phyloP scores from a whole-genome alignment of 2,113 vertebrate genomes.

The Acrocephalus kingi region DNA sequence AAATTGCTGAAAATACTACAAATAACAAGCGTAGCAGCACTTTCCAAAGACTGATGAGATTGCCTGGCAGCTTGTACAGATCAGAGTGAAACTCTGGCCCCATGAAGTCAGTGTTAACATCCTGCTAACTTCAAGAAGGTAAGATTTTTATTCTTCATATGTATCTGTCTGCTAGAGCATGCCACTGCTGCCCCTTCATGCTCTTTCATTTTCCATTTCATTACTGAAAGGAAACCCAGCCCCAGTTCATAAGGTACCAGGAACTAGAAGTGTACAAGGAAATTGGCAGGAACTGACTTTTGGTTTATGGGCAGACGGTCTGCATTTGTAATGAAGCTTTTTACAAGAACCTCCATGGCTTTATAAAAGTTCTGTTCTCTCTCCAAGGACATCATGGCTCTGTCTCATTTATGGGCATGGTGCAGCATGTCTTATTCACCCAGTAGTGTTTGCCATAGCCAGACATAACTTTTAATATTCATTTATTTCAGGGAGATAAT shows the following conservation, averaged over 20 bases:
- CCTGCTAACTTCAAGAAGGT: conserved; percentile 8
- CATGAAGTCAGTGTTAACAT: not conserved
- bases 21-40: conserved; percentile 10
- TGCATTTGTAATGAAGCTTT: conserved; percentile 60
- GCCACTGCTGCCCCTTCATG: conserved; percentile 14
- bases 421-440: conserved; percentile 32
- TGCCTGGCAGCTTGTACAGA: not conserved
- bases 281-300: conserved; percentile 52
- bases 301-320: conserved; percentile 55
- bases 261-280: conserved; percentile 56
- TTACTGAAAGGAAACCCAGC: conserved; percentile 36
- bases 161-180: conserved; percentile 18
- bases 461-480: conserved; percentile 12
- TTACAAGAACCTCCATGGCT: conserved; percentile 13
- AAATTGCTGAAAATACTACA: conserved; percentile 36
- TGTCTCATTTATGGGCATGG: conserved; percentile 51
- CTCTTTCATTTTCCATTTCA: conserved; percentile 38
- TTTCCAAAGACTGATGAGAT: conserved; percentile 19
- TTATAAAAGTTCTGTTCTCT: conserved; percentile 35
- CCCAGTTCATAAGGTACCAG: conserved; percentile 46
- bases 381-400: conserved; percentile 24
- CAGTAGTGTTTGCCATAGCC: not conserved
- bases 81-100: conserved; percentile 11
- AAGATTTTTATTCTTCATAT: not conserved
- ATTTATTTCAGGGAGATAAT: not conserved